Evolutionary conservation across 2,797 vertebrate species (phyloP).

Genomic region (Acomys russatus): DNA sequence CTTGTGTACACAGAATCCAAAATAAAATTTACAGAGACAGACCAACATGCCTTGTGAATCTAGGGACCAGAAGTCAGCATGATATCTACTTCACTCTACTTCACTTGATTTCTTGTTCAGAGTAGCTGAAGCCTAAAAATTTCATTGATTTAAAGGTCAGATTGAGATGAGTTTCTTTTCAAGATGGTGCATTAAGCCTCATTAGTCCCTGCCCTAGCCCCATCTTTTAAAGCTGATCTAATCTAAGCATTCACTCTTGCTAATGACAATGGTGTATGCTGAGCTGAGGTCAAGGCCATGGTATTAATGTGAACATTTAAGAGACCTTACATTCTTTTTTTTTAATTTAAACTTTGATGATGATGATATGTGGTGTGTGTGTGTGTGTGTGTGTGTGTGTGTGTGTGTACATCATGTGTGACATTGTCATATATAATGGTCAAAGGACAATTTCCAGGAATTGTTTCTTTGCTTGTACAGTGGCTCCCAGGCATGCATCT

Average conservation of each 20-base stretch:
- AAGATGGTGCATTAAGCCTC: background rate
- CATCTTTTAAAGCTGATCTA: slow-evolving; percentile 1
- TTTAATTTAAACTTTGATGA: background rate
- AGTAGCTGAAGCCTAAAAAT: background rate
- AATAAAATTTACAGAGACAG: slow-evolving; percentile 33
- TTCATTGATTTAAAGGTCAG: background rate
- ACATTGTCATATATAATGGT: too few relatives aligned
- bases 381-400: background rate
- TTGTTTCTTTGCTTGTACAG: background rate
- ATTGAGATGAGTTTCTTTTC: slow-evolving; percentile 38
- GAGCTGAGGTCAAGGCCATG: background rate
- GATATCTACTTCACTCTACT: background rate
- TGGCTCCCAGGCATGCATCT: background rate
- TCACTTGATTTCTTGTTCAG: background rate
- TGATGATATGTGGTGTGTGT: background rate
- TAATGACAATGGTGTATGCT: background rate
- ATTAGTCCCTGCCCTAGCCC: background rate
- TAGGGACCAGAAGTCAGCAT: background rate
- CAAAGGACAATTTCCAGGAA: background rate
- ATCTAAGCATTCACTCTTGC: background rate
- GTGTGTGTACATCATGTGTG: background rate
- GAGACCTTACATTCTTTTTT: background rate
- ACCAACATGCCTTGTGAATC: background rate
- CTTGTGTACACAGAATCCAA: background rate
- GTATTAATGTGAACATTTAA: background rate